A percentile compares a stretch with the other conserved stretches of the same genome.
These are phyloP conservation scores for Marmota flaviventris DNA, from an alignment of 2,113 vertebrate species.

Conservation along the genomic window DNA sequence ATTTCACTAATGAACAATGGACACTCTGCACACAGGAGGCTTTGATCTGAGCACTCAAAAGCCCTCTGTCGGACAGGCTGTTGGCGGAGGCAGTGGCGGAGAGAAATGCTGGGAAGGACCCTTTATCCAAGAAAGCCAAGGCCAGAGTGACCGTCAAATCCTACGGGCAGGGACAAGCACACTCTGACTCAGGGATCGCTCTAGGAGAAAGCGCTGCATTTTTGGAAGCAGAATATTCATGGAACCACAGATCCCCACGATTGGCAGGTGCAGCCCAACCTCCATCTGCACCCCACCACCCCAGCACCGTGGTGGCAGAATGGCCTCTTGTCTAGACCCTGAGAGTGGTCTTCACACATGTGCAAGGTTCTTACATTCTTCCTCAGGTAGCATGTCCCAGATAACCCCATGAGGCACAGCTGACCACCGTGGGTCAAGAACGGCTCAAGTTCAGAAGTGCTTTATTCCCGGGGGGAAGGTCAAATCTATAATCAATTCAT, in stretches of 20 bases:
- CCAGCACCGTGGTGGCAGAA: background rate
- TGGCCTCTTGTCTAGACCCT: too few species aligned
- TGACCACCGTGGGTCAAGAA: too few species aligned
- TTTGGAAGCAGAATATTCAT: background rate
- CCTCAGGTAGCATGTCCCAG: too few species aligned
- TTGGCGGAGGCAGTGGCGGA: slow-evolving; percentile 45
- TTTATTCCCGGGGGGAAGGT: too few species aligned
- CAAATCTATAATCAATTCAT: background rate
- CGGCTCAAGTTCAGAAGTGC: too few species aligned
- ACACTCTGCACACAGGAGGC: slow-evolving; percentile 71
- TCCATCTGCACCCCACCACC: too few species aligned
- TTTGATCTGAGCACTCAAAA: slow-evolving; percentile 78
- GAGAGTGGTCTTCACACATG: too few species aligned
- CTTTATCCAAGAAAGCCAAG: slow-evolving; percentile 41
- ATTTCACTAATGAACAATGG: slow-evolving; percentile 79
- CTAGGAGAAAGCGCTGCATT: slow-evolving; percentile 11
- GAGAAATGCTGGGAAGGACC: slow-evolving; percentile 39
- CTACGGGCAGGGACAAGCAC: background rate
- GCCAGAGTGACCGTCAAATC: background rate
- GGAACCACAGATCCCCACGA: background rate
- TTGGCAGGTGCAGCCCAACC: background rate
- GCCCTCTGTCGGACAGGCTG: slow-evolving; percentile 76
- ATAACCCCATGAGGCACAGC: too few species aligned
- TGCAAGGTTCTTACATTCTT: too few species aligned
- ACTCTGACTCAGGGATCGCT: background rate